Evolutionary conservation across 2,113 vertebrate species (phyloP).

Genomic region (Orthonyx spaldingii): DNA sequence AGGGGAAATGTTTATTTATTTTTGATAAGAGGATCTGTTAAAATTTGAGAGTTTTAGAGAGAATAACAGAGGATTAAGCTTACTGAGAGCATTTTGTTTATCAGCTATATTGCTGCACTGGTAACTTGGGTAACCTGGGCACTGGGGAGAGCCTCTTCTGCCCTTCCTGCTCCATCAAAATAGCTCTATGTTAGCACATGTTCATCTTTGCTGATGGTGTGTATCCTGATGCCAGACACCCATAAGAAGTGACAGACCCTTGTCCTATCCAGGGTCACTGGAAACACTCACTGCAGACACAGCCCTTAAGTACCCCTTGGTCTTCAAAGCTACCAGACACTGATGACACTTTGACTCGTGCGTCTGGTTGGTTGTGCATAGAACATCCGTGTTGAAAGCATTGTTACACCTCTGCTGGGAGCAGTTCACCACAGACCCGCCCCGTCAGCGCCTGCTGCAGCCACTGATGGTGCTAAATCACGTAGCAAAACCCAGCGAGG

Average conservation of each 20-base stretch:
- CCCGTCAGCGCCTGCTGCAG: rapidly evolving
- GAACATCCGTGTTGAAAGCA: background rate
- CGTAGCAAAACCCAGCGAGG: background rate
- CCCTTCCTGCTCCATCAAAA: background rate
- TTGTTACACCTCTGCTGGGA: background rate
- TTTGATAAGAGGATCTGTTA: background rate
- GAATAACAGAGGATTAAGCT: background rate
- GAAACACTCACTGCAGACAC: background rate
- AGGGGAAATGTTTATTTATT: background rate
- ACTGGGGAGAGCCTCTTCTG: background rate
- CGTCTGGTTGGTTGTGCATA: background rate
- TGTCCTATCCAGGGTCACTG: background rate
- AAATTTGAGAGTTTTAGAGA: background rate
- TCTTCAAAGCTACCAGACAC: background rate
- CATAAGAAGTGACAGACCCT: background rate
- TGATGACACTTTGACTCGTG: background rate
- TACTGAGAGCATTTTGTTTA: background rate
- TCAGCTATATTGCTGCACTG: background rate
- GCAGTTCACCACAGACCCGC: background rate
- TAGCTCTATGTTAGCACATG: background rate
- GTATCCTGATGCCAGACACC: background rate
- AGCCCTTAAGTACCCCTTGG: background rate
- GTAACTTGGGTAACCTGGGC: background rate
- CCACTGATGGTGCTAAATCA: background rate
- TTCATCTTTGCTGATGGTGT: background rate